These are phyloP conservation scores for Acipenser ruthenus DNA, from an alignment of 2,797 vertebrate genomes.

Conservation along the genomic window DNA sequence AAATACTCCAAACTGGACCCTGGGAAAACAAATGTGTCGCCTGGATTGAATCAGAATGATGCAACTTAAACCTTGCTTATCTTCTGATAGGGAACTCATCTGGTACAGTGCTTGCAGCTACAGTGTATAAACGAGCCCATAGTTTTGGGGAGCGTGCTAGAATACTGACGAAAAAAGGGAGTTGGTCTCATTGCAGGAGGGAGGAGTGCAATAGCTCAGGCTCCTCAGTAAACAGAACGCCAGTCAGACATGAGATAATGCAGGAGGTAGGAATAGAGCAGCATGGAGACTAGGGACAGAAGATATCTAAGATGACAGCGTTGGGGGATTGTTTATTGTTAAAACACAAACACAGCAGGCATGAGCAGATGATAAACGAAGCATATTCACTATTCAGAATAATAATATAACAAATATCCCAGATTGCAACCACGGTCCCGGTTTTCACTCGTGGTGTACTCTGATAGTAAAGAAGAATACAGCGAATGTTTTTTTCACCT, in stretches of 20 bases:
- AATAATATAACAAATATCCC: constrained; percentile 20
- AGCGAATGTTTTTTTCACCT: constrained; percentile 20
- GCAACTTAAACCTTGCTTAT: not conserved
- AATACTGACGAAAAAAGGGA: not conserved
- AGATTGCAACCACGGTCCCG: constrained; percentile 22
- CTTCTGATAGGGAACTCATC: not conserved
- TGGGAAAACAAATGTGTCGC: too few relatives aligned
- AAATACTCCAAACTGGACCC: too few relatives aligned
- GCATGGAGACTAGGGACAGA: constrained; percentile 26
- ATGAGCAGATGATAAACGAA: constrained; percentile 5
- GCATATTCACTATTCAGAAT: not conserved
- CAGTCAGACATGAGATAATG: not conserved
- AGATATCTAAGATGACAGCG: constrained; percentile 17
- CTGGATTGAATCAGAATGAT: not conserved
- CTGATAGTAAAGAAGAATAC: constrained; percentile 20
- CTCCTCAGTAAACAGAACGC: not conserved
- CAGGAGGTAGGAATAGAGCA: constrained; percentile 22
- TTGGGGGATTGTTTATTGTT: constrained; percentile 20
- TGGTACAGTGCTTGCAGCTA: not conserved
- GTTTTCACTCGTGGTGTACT: constrained; percentile 30
- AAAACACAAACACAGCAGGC: constrained; percentile 20
- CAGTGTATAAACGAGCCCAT: not conserved
- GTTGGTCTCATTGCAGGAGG: constrained; percentile 6
- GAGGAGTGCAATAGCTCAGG: constrained; percentile 8
- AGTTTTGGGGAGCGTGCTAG: not conserved